Evolutionary conservation across 2,888 invertebrate species (phyloP).

Genomic region (Microctonus brassicae): DNA sequence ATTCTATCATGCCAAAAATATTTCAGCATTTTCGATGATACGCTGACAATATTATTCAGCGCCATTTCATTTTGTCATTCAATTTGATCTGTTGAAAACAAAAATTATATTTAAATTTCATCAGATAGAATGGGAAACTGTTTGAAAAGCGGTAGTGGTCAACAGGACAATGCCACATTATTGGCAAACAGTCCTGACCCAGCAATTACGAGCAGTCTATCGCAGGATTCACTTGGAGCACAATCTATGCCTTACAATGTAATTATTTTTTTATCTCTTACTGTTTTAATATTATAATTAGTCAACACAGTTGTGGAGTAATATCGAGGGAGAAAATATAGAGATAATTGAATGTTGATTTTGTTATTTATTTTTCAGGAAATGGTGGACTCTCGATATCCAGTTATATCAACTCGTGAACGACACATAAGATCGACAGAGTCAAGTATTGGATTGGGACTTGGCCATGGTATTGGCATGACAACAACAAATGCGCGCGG

Average conservation of each 20-base stretch:
- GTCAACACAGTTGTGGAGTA: background rate
- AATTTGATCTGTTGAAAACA: background rate
- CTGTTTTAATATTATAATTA: background rate
- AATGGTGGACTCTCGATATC: conserved; percentile 77
- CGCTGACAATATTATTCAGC: conserved; percentile 6
- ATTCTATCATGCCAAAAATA: conserved; percentile 13
- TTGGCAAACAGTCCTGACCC: conserved; percentile 62
- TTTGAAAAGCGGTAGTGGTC: conserved; percentile 73
- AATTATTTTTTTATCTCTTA: conserved; percentile 41
- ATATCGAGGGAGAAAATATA: too few species aligned
- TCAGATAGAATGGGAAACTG: conserved; percentile 77
- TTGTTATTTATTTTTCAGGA: conserved; percentile 66
- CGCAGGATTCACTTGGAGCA: conserved; percentile 73
- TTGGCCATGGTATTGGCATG: conserved; percentile 48
- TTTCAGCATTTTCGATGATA: background rate
- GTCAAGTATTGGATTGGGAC: conserved; percentile 71
- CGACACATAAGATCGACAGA: conserved; percentile 73
- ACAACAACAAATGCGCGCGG: conserved; percentile 42
- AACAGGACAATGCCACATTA: conserved; percentile 65
- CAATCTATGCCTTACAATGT: conserved; percentile 73
- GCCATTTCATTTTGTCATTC: background rate
- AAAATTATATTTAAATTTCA: background rate
- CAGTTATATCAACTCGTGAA: conserved; percentile 61
- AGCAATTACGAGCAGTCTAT: conserved; percentile 56
- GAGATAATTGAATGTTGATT: background rate